Percentiles rank a stretch among this genome's conserved stretches.
Conservation (phyloP, 2,888 invertebrate genomes). For the Eilema depressum region DNA sequence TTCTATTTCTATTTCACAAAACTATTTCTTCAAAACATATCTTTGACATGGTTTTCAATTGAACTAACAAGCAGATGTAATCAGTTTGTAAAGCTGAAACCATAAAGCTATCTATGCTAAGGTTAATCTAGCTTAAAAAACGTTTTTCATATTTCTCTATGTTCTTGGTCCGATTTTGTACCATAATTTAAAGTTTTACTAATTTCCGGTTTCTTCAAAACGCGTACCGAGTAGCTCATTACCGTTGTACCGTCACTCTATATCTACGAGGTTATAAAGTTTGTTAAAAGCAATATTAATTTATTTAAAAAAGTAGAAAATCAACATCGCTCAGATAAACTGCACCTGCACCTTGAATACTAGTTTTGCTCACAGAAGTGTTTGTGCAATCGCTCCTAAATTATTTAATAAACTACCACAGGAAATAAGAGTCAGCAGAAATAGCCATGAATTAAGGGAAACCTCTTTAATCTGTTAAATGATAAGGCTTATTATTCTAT, state of each 20-base stretch:
- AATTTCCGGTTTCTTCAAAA: neutral
- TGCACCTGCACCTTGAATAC: neutral
- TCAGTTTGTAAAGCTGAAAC: neutral
- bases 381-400: neutral
- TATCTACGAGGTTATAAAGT: conserved; percentile 1
- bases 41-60: too few relatives aligned
- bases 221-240: neutral
- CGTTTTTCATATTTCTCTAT: neutral
- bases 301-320: conserved; percentile 6
- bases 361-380: conserved; percentile 1
- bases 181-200: neutral
- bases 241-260: conserved; percentile 2
- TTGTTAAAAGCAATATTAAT: conserved; percentile 4
- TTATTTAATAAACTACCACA: conserved; percentile 2
- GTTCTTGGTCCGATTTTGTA: neutral
- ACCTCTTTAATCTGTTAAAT: conserved; percentile 3
- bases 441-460: neutral
- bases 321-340: conserved; percentile 5
- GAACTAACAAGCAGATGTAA: too few relatives aligned
- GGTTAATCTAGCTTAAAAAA: neutral
- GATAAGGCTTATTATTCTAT: conserved; percentile 2
- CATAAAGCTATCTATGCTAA: neutral
- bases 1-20: too few relatives aligned
- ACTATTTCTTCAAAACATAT: too few relatives aligned
- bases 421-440: conserved; percentile 5